Conservation (phyloP, 2,113 vertebrate species). For the Chrysochloris asiatica region DNA sequence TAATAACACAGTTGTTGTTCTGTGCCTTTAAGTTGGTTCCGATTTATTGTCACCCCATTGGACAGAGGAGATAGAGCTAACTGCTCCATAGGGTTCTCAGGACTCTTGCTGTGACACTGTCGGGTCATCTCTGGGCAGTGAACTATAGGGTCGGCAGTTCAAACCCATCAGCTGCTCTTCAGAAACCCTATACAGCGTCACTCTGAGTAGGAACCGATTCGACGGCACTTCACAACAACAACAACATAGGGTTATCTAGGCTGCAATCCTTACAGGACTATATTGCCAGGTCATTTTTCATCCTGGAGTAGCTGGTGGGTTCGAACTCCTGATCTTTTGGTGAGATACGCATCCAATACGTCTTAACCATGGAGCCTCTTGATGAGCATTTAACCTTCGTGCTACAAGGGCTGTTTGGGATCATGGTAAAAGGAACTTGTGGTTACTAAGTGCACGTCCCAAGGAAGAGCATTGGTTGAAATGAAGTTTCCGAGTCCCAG, state of each 20-base stretch:
- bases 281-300: not conserved
- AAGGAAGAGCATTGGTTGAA: rapidly evolving
- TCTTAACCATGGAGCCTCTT: too few relatives aligned
- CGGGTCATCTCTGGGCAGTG: too few relatives aligned
- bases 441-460: rapidly evolving
- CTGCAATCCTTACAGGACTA: not conserved
- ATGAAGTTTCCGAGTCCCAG: too few relatives aligned
- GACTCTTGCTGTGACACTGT: too few relatives aligned
- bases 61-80: not conserved
- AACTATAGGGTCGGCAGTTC: too few relatives aligned
- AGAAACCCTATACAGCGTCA: too few relatives aligned
- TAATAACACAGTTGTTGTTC: not conserved
- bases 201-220: too few relatives aligned
- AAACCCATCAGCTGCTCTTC: too few relatives aligned
- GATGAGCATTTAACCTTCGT: not conserved
- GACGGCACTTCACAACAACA: too few relatives aligned
- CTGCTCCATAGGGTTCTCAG: not conserved
- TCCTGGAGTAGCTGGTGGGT: not conserved
- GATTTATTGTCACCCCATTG: not conserved
- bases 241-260: not conserved
- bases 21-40: not conserved
- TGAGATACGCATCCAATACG: not conserved
- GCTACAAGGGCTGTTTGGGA: not conserved
- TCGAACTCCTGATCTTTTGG: not conserved
- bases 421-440: rapidly evolving